A percentile compares a stretch with the other conserved stretches of the same genome.
Conservation (phyloP, 2,888 invertebrate species). For the Drosophila fungiperda region DNA sequence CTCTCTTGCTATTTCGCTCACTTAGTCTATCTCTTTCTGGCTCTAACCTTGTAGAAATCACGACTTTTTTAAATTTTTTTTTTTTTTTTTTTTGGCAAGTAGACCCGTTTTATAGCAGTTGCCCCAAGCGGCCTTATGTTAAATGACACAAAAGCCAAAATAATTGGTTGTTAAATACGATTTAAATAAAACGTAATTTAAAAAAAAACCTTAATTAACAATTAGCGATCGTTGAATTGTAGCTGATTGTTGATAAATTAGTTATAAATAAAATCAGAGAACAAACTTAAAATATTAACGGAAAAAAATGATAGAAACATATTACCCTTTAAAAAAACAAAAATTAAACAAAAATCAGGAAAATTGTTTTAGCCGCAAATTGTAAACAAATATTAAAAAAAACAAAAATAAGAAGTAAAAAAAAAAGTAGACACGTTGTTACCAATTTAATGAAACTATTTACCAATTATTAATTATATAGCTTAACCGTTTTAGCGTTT, state of each 20-base stretch:
- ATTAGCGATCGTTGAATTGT: slow-evolving; percentile 71
- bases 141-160: slow-evolving; percentile 26
- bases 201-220: slow-evolving; percentile 35
- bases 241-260: slow-evolving; percentile 66
- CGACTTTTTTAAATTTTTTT: background rate
- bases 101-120: slow-evolving; percentile 63
- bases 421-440: slow-evolving; percentile 35
- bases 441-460: slow-evolving; percentile 26
- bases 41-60: slow-evolving; percentile 21
- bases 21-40: slow-evolving; percentile 5
- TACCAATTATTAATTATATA: slow-evolving; percentile 36
- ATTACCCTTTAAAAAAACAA: background rate
- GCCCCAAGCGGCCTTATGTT: slow-evolving; percentile 72
- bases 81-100: slow-evolving; percentile 35
- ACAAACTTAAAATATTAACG: slow-evolving; percentile 32
- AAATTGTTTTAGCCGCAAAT: slow-evolving; percentile 50
- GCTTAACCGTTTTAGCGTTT: slow-evolving; percentile 27
- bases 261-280: slow-evolving; percentile 29
- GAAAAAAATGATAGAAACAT: slow-evolving; percentile 3
- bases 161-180: slow-evolving; percentile 25
- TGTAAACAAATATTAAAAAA: slow-evolving; percentile 36
- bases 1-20: slow-evolving; percentile 11
- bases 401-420: background rate
- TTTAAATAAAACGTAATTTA: slow-evolving; percentile 21
- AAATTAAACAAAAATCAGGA: slow-evolving; percentile 14